Conservation (phyloP, 2,888 invertebrate genomes). For the Monopis laevigella region DNA sequence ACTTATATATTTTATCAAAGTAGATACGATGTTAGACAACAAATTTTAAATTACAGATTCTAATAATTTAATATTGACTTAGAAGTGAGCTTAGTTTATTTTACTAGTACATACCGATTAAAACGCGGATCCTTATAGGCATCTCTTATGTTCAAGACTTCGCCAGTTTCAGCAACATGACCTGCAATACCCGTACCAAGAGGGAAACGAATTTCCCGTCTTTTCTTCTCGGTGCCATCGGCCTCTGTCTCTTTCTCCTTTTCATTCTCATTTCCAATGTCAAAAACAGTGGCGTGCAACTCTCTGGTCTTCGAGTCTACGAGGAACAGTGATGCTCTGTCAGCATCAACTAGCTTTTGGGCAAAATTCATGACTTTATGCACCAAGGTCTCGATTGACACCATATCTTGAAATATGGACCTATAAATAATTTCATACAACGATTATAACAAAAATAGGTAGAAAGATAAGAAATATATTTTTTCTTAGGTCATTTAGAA, state of each 20-base stretch:
- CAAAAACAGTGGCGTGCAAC: conserved; percentile 85
- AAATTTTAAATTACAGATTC: too few species aligned
- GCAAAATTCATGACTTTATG: conserved; percentile 87
- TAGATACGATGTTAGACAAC: too few species aligned
- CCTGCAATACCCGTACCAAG: conserved; percentile 84
- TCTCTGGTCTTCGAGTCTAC: conserved; percentile 78
- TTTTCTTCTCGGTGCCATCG: too few species aligned
- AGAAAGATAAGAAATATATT: too few species aligned
- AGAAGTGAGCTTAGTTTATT: too few species aligned
- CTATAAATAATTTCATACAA: too few species aligned
- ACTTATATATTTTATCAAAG: too few species aligned
- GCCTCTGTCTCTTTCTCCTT: conserved; percentile 23
- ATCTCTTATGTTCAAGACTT: conserved; percentile 82
- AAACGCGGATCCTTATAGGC: conserved; percentile 83
- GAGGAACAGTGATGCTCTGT: conserved; percentile 84
- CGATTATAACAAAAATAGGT: too few species aligned
- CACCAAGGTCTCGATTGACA: conserved; percentile 82
- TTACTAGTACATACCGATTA: conserved; percentile 71
- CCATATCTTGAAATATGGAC: conserved; percentile 89
- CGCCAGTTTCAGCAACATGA: conserved; percentile 81
- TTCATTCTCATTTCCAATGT: conserved; percentile 59
- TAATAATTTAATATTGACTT: too few species aligned
- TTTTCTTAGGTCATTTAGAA: too few species aligned
- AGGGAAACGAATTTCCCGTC: conserved; percentile 76
- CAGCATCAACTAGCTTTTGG: conserved; percentile 82